Base-by-base conservation (phyloP, 2,888 invertebrate genomes). In the Cryptocephalus primarius region DNA sequence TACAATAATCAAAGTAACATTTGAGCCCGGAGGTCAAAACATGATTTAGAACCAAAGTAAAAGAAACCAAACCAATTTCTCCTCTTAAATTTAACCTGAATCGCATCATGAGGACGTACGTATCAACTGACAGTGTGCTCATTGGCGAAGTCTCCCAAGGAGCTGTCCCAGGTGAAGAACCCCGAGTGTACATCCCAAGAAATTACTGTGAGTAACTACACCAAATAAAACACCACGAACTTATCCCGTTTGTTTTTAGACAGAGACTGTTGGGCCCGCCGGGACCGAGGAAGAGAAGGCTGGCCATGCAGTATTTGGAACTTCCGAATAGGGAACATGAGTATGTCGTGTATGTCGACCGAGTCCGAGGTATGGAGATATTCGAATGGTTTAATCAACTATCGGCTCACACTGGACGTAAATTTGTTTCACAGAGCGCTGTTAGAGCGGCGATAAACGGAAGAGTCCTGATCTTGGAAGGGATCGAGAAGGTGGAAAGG, bases 401-500 rank as follows among this genome's bases (percentile, higher is more conserved):
- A 4, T 4, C 4, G 6, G 36, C 2, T 36, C 11, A 4, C 12
- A 12, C 12, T 36, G 31, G 22, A 36, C n/a, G 39, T 42, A 51
- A 34, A 47, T 59, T 54, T 53, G n/a, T 12, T 36, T 36, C 12
- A 36, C 64, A 92, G 87, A 88, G 91, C 70, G 96, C 96, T 10
- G 95, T 97, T 0, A 78, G 88, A 53, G 96, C 96, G 13, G 96
- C 96, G 0, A 74, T 81, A 1, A 77, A 91, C 70, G 96, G 96
- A 0, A 76, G 95, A 41, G 79, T 95, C 9, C 75, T 97, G 11
- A 77, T 97, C 2, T 74, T 97, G 47, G 96, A 97, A 69, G 97
- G 96, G 1, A 91, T 97, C 46, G 96, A 97, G 73, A 95, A 96
- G 67, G 94, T 95, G 0, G 97, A 97, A 67, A 76, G 96, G 42